Evolutionary conservation across 30 jellyfish, hydroid and myxozoan genomes (phyloP).

Genomic region (Rhopilema esculentum): DNA sequence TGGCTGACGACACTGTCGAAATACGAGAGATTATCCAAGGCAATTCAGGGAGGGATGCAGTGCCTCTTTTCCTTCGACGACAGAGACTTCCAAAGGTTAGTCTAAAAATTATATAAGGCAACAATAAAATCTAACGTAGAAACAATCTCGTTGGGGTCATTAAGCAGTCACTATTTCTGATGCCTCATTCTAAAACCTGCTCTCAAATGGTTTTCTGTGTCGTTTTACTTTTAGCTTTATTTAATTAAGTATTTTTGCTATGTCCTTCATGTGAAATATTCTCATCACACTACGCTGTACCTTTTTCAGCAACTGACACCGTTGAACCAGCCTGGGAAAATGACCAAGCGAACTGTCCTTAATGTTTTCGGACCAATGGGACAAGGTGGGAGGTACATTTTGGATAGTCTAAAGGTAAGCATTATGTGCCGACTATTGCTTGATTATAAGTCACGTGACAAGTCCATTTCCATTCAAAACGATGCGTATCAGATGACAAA

Average conservation of each 20-base stretch:
- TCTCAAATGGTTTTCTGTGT: too few species aligned
- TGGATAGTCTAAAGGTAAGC: conserved; percentile 89
- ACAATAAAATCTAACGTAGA: neutral
- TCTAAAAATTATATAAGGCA: too few species aligned
- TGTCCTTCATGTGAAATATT: too few species aligned
- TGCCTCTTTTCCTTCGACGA: conserved; percentile 90
- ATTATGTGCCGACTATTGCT: neutral
- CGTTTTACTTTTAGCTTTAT: too few species aligned
- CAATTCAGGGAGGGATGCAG: conserved; percentile 97
- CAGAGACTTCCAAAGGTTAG: conserved; percentile 94
- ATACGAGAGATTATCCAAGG: conserved; percentile 88
- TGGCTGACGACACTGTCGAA: conserved; percentile 97
- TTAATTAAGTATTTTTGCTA: too few species aligned
- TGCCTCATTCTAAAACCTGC: too few species aligned
- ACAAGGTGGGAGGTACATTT: conserved; percentile 96
- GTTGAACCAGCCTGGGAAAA: conserved; percentile 89
- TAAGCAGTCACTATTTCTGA: too few species aligned
- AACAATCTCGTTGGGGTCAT: too few species aligned
- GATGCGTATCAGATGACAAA: too few species aligned
- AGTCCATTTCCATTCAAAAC: too few species aligned
- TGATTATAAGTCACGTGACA: neutral
- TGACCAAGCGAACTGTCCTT: conserved; percentile 93
- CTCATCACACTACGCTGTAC: neutral
- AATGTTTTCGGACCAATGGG: conserved; percentile 99
- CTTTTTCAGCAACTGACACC: conserved; percentile 76